Evolutionary conservation across 35 echinoderm and acorn worm genomes (phyloP), one percentile per base, ranked within the genome.

Genomic region (Apostichopus californicus): DNA sequence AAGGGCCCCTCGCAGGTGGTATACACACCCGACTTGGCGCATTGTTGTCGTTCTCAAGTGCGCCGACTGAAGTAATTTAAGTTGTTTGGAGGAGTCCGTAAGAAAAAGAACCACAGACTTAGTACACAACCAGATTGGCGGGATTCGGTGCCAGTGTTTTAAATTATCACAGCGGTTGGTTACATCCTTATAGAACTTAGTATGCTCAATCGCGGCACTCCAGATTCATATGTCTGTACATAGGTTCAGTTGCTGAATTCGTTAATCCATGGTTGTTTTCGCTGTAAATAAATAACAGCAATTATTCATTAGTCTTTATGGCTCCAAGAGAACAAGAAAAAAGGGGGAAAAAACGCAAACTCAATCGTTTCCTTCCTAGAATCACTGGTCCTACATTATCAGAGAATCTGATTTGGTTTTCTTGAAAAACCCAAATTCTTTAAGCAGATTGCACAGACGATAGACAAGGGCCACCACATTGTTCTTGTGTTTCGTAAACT

Each of bases 1-100:
- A 83, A 83, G 55, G 12, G 80, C 46, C 55, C 80, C 80, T 83
- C 80, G 46, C 80, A 83, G 80, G 80, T 83, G 80, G 80, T 83
- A n/a, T 83, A 83, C 80, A 83, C 80, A 83, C 46, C 80, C 15
- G 8, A 17, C 24, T 55, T 83, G 46, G 10, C 55, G 26, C 80
- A 11, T 83, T 83, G 80, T 83, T 22, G 18, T 56, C 26, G 34
- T 34, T 6, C 55, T 83, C 9, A 83, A 83, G 80, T 83, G 80
- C 34, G 52, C 80, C 52, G 55, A 56, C 55, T 55, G 80, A 53
- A 56, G 52, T 55, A 55, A 83, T 83, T 24, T 83, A 3, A 34
- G 64, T 15, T 83, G 80, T 55, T 55, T 83, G 80, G 55, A 83
- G 80, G n/a, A 83, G 10, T 83, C 2, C 18, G 52, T 5, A 55